phyloP scores from a whole-genome alignment of 2,113 vertebrate genomes.

The Bettongia penicillata region DNA sequence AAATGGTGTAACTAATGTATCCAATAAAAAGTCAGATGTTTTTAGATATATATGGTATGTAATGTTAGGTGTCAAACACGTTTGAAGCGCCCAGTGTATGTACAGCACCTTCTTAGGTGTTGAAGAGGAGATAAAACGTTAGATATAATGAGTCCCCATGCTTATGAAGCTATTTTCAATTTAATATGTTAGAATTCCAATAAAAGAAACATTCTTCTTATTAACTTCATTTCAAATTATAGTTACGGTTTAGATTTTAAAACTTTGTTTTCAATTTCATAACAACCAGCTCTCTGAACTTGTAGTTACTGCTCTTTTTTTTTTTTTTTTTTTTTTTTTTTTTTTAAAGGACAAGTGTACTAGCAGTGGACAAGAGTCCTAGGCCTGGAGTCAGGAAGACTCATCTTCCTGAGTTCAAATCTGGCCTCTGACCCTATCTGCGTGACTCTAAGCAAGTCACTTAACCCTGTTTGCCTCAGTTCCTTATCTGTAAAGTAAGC shows the following conservation, averaged over 20 bases:
- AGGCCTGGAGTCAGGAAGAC: not conserved
- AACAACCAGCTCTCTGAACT: not conserved
- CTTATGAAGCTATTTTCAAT: not conserved
- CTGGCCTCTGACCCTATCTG: not conserved
- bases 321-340: not conserved
- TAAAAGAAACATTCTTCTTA: not conserved
- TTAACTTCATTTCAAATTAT: not conserved
- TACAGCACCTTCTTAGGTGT: not conserved
- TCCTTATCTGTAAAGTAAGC: not conserved
- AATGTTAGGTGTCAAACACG: not conserved
- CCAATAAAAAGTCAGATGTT: not conserved
- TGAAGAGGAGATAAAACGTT: not conserved
- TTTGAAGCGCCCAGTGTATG: not conserved
- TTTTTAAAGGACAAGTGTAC: not conserved
- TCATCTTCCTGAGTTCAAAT: not conserved
- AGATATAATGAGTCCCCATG: not conserved
- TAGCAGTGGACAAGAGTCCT: not conserved
- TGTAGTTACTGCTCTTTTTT: not conserved
- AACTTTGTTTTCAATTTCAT: not conserved
- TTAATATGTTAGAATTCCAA: not conserved
- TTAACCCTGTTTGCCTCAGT: not conserved
- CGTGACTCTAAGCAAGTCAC: not conserved
- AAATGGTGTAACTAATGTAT: slow-evolving; percentile 30
- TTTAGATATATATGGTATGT: not conserved
- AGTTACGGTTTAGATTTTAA: not conserved